Conservation (phyloP, 2,113 vertebrate genomes). For the Hippopotamus amphibius region DNA sequence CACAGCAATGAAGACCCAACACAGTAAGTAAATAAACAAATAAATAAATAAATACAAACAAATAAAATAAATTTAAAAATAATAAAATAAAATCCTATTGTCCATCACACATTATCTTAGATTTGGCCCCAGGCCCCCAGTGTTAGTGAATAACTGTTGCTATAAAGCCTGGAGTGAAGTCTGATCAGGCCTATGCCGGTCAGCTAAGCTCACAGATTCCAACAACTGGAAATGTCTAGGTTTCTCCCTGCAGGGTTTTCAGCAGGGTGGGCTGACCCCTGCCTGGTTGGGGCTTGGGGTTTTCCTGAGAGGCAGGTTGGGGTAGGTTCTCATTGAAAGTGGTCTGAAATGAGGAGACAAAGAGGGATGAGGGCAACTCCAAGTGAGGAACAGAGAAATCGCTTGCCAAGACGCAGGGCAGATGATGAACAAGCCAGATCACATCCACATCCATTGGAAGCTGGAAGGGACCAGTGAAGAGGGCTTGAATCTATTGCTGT, state of each 20-base stretch:
- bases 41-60: too few species aligned
- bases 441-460: neutral
- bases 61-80: too few species aligned
- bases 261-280: neutral
- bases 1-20: too few species aligned
- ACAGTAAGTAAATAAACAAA: too few species aligned
- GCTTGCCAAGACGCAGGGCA: neutral
- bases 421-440: neutral
- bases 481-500: neutral
- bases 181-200: neutral
- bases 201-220: neutral
- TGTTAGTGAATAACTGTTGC: neutral
- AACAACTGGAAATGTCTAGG: neutral
- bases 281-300: neutral
- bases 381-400: neutral
- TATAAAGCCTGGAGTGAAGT: neutral
- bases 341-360: neutral
- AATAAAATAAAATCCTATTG: neutral
- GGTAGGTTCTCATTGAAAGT: neutral
- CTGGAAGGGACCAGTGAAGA: neutral
- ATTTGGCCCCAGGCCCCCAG: neutral
- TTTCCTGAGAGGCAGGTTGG: neutral
- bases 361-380: neutral
- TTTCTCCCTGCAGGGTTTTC: neutral
- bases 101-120: neutral